Evolutionary conservation across 2,888 invertebrate species (phyloP), one percentile per base, ranked within the genome.

Genomic region (Spodoptera exigua): DNA sequence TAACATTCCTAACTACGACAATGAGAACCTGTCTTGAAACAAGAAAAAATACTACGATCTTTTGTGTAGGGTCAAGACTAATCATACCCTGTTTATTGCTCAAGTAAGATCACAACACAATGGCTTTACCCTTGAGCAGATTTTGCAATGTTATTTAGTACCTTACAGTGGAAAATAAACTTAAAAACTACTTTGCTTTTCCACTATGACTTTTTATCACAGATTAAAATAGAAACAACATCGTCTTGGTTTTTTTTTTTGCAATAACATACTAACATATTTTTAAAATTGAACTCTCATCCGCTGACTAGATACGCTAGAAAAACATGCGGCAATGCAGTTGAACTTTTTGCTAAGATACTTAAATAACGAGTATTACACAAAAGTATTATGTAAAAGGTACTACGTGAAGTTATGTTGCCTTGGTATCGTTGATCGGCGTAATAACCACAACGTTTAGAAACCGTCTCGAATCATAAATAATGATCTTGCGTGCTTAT

Each of bases 401-500:
- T 9, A 9, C 9, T 56, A 69, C 61, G 63, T 57, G 60, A 44
- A 61, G 64, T 60, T 68, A 73, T 69, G 53, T 43, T 51, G 40
- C 45, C 48, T 69, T 54, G 55, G 49, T 61, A 70, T 48, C 49
- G 46, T 48, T 70, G 53, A 56, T 62, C 41, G 44, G 16, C n/a
- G 27, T 61, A 71, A 58, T 61, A 55, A 54, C 39, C 35, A 53
- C 67, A 72, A 56, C 34, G 51, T 40, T 59, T 45, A 54, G 51
- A 46, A 61, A 63, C 57, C 46, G 47, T 51, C 51, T 59, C 59
- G 41, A 60, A 61, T 63, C 48, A 59, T 61, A 76, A 54, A 76
- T 76, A 61, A 75, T 49, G 54, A 44, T 63, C 49, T 57, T 61
- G 59, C 56, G 36, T 57, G 62, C 52, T 59, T 57, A 70, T 65